Percentiles rank a stretch among this genome's conserved stretches.
Evolutionary conservation across 92 coral and sea anemone genomes (phyloP).

Genomic region (Palythoa grandiflora): DNA sequence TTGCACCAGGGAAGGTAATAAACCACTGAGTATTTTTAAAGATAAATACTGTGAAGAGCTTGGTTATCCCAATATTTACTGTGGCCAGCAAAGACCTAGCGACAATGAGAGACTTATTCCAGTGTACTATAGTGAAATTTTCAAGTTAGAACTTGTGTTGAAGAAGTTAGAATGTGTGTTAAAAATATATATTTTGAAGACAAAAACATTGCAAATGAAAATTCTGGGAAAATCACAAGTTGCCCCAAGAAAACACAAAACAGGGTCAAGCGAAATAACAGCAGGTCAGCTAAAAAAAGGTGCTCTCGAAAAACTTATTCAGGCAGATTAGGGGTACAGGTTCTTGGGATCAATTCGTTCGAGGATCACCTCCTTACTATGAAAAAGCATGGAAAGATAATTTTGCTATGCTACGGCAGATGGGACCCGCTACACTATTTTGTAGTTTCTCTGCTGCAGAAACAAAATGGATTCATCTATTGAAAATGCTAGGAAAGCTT

Average conservation of each 20-base stretch:
- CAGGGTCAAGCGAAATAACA: too few species aligned
- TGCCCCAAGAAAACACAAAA: too few species aligned
- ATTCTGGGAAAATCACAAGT: too few species aligned
- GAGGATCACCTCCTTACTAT: background rate
- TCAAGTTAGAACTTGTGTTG: too few species aligned
- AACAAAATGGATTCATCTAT: conserved; percentile 26
- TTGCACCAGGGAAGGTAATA: conserved; percentile 2
- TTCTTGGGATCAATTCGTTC: background rate
- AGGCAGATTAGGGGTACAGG: too few species aligned
- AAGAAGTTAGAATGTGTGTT: too few species aligned
- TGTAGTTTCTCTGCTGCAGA: conserved; percentile 31
- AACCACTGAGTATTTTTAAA: background rate
- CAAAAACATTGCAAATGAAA: too few species aligned
- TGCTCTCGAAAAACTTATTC: too few species aligned
- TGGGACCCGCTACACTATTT: conserved; percentile 1
- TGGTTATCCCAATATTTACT: background rate
- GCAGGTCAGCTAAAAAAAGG: too few species aligned
- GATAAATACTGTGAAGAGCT: background rate
- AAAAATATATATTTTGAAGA: too few species aligned
- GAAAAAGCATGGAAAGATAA: background rate
- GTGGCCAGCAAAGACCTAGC: background rate
- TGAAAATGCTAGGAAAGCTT: conserved; percentile 39
- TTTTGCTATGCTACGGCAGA: conserved; percentile 32
- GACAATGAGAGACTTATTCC: background rate
- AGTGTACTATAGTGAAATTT: background rate